Percentiles rank a stretch among this genome's conserved stretches.
Conservation (phyloP, 1,140 invertebrate genomes). For the Pygmarrhopalites habei region DNA sequence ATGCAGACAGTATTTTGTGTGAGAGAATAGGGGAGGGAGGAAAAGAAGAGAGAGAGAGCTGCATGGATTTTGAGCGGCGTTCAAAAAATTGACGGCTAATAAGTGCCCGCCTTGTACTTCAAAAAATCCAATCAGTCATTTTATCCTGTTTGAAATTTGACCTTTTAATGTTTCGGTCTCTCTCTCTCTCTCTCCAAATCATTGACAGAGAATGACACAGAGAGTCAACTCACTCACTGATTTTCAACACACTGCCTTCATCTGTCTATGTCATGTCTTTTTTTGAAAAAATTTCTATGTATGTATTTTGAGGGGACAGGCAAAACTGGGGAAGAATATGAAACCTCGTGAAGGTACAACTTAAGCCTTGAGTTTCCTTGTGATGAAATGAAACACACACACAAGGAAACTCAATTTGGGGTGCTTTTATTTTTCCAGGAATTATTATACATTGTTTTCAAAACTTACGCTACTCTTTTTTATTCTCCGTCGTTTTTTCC, state of each 20-base stretch:
- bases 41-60: not conserved
- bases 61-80: slow-evolving; percentile 12
- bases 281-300: too few species aligned
- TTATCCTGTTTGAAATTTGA: slow-evolving; percentile 8
- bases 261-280: slow-evolving; percentile 10
- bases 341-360: too few species aligned
- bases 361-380: too few species aligned
- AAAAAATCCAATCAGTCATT: slow-evolving; percentile 13
- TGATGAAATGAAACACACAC: too few species aligned
- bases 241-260: slow-evolving; percentile 6
- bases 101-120: slow-evolving; percentile 13
- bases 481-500: too few species aligned
- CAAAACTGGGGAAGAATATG: too few species aligned
- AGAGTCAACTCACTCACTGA: not conserved
- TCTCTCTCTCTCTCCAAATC: too few species aligned
- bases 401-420: too few species aligned
- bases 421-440: too few species aligned
- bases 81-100: slow-evolving; percentile 23
- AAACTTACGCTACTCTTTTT: too few species aligned
- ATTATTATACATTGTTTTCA: too few species aligned
- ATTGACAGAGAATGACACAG: not conserved
- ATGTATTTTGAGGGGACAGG: too few species aligned
- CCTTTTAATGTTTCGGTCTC: slow-evolving; percentile 1
- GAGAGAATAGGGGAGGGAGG: not conserved
- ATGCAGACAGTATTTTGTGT: not conserved